A percentile compares a stretch with the other conserved stretches of the same genome.
These are phyloP conservation scores for Eupithecia centaureata DNA, from an alignment of 2,888 invertebrate genomes.

Conservation along the genomic window DNA sequence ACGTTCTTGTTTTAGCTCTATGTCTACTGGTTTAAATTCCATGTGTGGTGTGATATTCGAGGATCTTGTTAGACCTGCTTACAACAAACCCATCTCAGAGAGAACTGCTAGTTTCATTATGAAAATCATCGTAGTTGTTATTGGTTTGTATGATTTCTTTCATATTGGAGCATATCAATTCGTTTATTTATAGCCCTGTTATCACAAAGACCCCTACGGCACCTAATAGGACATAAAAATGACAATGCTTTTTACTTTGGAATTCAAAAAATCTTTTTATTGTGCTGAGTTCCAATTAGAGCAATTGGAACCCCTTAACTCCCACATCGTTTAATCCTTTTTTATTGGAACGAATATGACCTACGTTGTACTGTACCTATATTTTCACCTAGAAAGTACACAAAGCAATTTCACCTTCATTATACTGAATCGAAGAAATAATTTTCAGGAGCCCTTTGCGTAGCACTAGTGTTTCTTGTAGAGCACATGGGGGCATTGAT, in stretches of 20 bases:
- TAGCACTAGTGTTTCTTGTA: conserved; percentile 87
- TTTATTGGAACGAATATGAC: not conserved
- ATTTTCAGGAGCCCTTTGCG: conserved; percentile 83
- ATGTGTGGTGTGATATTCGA: conserved; percentile 90
- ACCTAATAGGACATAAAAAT: not conserved
- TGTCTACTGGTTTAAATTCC: conserved; percentile 90
- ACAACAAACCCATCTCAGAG: conserved; percentile 86
- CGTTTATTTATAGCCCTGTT: not conserved
- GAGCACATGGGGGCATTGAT: conserved; percentile 88
- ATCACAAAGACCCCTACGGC: too few relatives aligned
- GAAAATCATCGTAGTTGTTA: conserved; percentile 87
- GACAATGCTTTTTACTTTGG: not conserved
- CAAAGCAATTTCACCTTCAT: not conserved
- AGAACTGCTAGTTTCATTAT: conserved; percentile 87
- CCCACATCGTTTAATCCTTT: not conserved
- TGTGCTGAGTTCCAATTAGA: too few relatives aligned
- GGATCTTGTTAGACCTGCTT: conserved; percentile 87
- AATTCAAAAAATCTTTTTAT: not conserved
- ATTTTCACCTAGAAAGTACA: not conserved
- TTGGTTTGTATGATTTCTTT: conserved; percentile 68
- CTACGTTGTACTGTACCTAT: too few relatives aligned
- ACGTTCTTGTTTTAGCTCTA: conserved; percentile 79
- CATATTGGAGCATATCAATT: not conserved
- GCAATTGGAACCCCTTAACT: not conserved
- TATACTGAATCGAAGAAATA: not conserved